Evolutionary conservation across 2,888 invertebrate species (phyloP), one percentile per base, ranked within the genome.

Genomic region (Adelphocoris suturalis): DNA sequence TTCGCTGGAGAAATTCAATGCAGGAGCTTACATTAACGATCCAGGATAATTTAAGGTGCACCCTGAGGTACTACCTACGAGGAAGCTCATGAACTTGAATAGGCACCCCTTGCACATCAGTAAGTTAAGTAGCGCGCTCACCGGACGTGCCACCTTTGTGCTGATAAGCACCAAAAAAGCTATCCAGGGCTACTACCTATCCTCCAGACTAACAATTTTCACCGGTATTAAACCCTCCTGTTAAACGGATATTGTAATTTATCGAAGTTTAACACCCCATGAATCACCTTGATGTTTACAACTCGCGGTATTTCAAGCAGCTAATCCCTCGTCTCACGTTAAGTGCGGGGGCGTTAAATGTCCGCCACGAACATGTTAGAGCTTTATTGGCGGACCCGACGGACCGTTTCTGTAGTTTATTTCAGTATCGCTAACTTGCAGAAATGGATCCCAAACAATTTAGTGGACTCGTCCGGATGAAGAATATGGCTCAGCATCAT

Each of bases 221-320:
- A n/a, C 68, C 19, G 23, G 19, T 27, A 68, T 23, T 68, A 68
- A 68, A 68, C 19, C 68, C 68, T 23, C 13, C 68, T 23, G 19
- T 68, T 23, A 27, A 27, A 68, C 23, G 27, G 13, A 23, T 68
- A 68, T 68, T 68, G 9, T 68, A 68, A 68, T 68, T 68, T 68
- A 68, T 68, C 68, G 68, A 19, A 68, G 68, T 68, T 68, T 68
- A 68, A 68, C 68, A 68, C 68, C 68, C 68, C 19, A 68, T 68
- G 27, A 68, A 68, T 68, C 68, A 68, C n/a, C 27, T 23, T 23
- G 68, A 68, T 23, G n/a, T 68, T 68, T 12, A 68, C 68, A 68
- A 68, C 68, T 48, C 52, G 14, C 23, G 23, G 68, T 12, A 13
- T 68, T 68, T 27, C 68, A 23, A 23, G 68, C 52, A 11, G 52